A percentile compares a stretch with the other conserved stretches of the same genome.
Evolutionary conservation across 2,888 invertebrate genomes (phyloP).

Genomic region (Didymodactylos carnosus): DNA sequence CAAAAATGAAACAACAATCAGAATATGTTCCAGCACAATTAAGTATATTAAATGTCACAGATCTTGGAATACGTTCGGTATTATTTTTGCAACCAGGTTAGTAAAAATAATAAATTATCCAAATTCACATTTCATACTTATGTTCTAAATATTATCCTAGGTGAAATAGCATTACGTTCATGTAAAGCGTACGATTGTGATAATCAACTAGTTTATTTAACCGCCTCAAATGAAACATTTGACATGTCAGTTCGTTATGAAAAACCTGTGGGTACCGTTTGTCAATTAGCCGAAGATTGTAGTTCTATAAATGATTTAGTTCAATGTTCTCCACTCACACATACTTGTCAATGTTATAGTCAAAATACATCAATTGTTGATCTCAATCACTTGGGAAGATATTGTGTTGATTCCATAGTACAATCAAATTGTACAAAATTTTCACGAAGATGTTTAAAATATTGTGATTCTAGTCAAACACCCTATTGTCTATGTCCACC

Average conservation of each 20-base stretch:
- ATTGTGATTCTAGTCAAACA: background rate
- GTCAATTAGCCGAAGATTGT: background rate
- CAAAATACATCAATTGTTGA: background rate
- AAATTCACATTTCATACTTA: no score
- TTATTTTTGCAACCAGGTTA: background rate
- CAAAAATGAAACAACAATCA: background rate
- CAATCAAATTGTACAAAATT: background rate
- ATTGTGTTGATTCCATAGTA: background rate
- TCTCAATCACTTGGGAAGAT: background rate
- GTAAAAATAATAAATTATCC: background rate
- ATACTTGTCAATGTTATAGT: background rate
- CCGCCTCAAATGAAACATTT: background rate
- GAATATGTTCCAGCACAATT: background rate
- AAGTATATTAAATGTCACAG: background rate
- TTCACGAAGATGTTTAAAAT: background rate
- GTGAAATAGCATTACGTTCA: background rate
- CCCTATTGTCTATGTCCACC: background rate
- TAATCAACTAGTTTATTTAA: background rate
- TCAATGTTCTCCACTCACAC: background rate
- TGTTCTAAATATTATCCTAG: no score
- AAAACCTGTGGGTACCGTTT: background rate
- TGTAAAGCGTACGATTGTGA: background rate
- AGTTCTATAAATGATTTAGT: background rate
- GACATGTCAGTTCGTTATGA: background rate
- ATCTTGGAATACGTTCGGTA: background rate